Evolutionary conservation across 2,797 vertebrate species (phyloP).

Genomic region (Apodemus agrarius): DNA sequence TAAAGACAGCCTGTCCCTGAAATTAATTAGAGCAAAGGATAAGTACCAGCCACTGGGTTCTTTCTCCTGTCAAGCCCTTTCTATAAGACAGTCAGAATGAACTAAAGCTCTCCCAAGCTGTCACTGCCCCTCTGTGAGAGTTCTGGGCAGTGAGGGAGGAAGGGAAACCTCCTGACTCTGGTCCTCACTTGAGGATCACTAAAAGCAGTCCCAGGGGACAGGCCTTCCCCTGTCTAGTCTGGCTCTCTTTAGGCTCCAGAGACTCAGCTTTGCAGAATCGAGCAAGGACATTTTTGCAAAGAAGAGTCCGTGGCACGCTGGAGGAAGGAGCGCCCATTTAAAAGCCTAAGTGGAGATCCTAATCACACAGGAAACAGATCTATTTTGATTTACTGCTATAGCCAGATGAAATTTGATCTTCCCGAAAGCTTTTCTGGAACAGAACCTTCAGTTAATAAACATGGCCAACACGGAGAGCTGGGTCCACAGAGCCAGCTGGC

Average conservation of each 20-base stretch:
- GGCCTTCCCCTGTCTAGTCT: neutral
- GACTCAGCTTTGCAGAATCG: neutral
- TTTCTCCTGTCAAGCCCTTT: constrained; percentile 28
- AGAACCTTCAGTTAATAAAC: neutral
- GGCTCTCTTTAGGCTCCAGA: neutral
- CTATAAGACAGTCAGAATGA: constrained; percentile 54
- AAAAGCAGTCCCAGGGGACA: neutral
- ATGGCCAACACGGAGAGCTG: neutral
- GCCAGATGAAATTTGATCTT: constrained; percentile 20
- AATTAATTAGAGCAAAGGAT: constrained; percentile 62
- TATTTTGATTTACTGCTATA: constrained; percentile 28
- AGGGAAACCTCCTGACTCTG: neutral
- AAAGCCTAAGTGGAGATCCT: neutral
- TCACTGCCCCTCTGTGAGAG: neutral
- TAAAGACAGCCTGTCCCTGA: constrained; percentile 38
- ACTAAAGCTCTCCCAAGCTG: neutral
- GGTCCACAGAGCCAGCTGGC: neutral
- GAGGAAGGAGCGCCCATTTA: neutral
- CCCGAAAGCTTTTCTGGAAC: neutral
- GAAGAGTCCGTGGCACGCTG: neutral
- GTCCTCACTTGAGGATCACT: neutral
- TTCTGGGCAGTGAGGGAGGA: neutral
- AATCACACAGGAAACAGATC: neutral
- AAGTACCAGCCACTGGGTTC: neutral
- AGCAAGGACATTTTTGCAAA: neutral